Evolutionary conservation across 2,888 invertebrate species (phyloP), one percentile per base, ranked within the genome.

Genomic region (Stenolophus ochropezus): DNA sequence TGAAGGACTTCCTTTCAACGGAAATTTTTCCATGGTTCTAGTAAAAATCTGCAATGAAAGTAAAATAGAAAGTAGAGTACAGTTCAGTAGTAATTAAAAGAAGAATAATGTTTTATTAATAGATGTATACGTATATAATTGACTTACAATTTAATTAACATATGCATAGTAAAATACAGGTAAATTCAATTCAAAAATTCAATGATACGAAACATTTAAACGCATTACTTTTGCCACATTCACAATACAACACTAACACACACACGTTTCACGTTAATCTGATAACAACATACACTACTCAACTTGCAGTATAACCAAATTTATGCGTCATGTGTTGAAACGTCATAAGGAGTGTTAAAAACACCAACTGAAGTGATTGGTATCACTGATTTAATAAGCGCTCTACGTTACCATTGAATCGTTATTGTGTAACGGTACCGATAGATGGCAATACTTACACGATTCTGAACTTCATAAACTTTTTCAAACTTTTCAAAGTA

Each of bases 11-110:
- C 92, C 92, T 89, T 92, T 94, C 88, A 94, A 89, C 88, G 94
- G 94, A 90, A 92, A 93, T 90, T 93, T 94, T 92, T 94, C 94
- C 94, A 94, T 94, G 86, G 88, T 87, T 88, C 86, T 88, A 84
- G 84, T 85, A 84, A 82, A 85, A 83, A 86, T 86, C 87, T 87
- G 84, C 71, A 86, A 86, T 21, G 47, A 77, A 61, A 23, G 18
- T 16, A 11, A 69, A n/a, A 65, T 69, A 69, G 78, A 78, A 78
- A 78, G 78, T 78, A 49, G 61, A 61, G 61, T 61, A 25, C 61
- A 33, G 65, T 69, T 61, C 20, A 2, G 61, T 25, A 23, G 61
- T 21, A 61, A 61, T 61, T 61, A 23, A 61, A 61, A 61, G 61
- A 61, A 61, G 56, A 56, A 56, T n/a, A n/a, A n/a, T 56, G 56